phyloP scores from a whole-genome alignment of 2,113 vertebrate genomes.

The Eidolon helvum region DNA sequence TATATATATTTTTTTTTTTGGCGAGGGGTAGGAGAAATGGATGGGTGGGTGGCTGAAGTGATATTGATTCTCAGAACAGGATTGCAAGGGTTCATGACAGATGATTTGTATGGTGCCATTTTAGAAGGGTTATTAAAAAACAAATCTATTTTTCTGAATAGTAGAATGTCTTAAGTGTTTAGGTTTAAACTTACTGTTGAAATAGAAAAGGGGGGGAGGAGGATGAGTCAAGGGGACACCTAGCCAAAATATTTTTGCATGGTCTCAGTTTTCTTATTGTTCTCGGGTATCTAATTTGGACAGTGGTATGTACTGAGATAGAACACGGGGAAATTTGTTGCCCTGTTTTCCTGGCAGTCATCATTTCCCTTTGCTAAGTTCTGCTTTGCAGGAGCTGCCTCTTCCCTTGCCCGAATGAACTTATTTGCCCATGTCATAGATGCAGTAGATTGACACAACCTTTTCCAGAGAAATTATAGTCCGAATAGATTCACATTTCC shows the following conservation, averaged over 20 bases:
- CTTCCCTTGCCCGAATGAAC: neutral
- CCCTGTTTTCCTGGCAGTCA: neutral
- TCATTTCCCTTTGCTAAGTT: neutral
- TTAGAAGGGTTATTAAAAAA: slow-evolving; percentile 61
- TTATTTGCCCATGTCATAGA: neutral
- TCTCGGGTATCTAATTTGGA: neutral
- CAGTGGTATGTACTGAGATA: neutral
- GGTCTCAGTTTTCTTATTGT: neutral
- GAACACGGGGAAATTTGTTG: neutral
- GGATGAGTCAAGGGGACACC: neutral
- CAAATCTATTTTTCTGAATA: slow-evolving; percentile 32
- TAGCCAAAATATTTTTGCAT: slow-evolving; percentile 28
- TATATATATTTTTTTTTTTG: neutral
- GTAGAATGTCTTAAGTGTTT: slow-evolving; percentile 32
- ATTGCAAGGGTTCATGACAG: slow-evolving; percentile 40
- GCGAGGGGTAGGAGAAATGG: neutral
- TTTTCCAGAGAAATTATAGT: neutral
- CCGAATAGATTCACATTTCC: neutral
- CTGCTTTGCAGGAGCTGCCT: neutral
- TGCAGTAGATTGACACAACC: neutral
- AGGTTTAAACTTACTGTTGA: slow-evolving; percentile 16
- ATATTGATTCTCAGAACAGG: slow-evolving; percentile 22
- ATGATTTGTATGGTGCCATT: neutral
- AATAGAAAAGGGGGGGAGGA: slow-evolving; percentile 31
- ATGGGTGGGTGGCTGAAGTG: neutral